Percentiles rank a stretch among this genome's conserved stretches.
These are phyloP conservation scores for Oryzaephilus surinamensis DNA, from an alignment of 1,140 invertebrate species.

Conservation along the genomic window DNA sequence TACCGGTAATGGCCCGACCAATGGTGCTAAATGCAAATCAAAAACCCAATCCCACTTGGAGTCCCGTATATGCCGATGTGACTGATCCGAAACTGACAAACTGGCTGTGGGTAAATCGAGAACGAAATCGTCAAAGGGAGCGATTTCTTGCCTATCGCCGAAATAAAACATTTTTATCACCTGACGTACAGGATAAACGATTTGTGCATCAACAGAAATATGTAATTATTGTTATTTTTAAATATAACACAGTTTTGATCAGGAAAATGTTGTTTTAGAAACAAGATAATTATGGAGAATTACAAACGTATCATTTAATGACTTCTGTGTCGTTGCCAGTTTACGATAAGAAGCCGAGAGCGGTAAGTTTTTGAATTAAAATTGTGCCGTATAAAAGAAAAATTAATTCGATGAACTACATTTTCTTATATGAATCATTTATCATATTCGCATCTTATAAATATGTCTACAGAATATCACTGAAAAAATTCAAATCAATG, in stretches of 20 bases:
- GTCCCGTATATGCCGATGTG: constrained; percentile 63
- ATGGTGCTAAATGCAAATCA: constrained; percentile 51
- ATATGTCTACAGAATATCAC: constrained; percentile 78
- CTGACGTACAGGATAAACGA: constrained; percentile 40
- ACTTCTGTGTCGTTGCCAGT: constrained; percentile 70
- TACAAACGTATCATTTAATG: constrained; percentile 48
- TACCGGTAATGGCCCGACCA: constrained; percentile 67
- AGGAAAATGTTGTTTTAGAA: constrained; percentile 21
- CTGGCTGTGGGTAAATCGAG: constrained; percentile 57
- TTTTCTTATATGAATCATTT: constrained; percentile 5
- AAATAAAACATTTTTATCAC: constrained; percentile 35
- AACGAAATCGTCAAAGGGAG: constrained; percentile 48
- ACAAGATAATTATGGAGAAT: constrained; percentile 34
- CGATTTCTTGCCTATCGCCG: constrained; percentile 40
- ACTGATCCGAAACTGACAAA: constrained; percentile 63
- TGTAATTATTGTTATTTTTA: constrained; percentile 25
- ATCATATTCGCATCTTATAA: no score
- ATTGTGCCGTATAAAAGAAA: no score
- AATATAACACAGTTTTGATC: background rate
- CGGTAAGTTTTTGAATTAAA: constrained; percentile 40
- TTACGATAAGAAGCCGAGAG: constrained; percentile 53
- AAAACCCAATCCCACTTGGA: constrained; percentile 58
- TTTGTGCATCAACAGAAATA: constrained; percentile 40
- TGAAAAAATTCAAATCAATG: constrained; percentile 85
- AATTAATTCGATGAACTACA: constrained; percentile 1